phyloP scores from a whole-genome alignment of 2,797 vertebrate species.

The Danio kyathit region DNA sequence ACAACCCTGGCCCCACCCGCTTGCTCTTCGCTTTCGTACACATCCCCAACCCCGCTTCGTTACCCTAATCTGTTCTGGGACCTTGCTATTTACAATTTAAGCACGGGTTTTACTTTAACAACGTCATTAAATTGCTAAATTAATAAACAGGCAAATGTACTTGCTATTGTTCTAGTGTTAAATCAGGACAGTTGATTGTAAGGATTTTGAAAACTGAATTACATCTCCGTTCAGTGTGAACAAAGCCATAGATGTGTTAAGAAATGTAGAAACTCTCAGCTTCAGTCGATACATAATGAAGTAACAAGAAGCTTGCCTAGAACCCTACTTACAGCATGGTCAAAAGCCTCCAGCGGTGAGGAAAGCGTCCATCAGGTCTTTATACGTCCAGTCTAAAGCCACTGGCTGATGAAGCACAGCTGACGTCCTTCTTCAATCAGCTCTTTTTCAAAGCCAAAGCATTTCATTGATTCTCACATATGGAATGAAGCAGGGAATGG shows the following conservation, averaged over 20 bases:
- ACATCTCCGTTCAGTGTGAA: not conserved
- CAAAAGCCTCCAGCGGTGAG: slow-evolving; percentile 21
- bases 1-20: no score
- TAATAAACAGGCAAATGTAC: no score
- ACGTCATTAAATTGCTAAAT: no score
- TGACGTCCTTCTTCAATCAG: slow-evolving; percentile 22
- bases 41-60: no score
- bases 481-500: not conserved
- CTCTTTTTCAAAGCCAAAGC: slow-evolving; percentile 21
- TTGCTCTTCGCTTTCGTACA: no score
- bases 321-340: not conserved
- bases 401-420: slow-evolving; percentile 2
- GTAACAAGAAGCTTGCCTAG: not conserved
- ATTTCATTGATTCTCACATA: slow-evolving; percentile 19
- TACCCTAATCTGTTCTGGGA: no score
- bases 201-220: not conserved
- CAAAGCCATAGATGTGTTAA: not conserved
- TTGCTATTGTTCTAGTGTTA: no score
- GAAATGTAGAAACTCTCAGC: not conserved
- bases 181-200: not conserved
- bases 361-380: slow-evolving; percentile 18
- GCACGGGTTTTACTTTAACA: no score
- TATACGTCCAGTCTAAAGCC: not conserved
- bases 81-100: no score
- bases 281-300: not conserved